Conservation (phyloP, 2,113 vertebrate genomes). For the Cryptomyrus ogoouensis region DNA sequence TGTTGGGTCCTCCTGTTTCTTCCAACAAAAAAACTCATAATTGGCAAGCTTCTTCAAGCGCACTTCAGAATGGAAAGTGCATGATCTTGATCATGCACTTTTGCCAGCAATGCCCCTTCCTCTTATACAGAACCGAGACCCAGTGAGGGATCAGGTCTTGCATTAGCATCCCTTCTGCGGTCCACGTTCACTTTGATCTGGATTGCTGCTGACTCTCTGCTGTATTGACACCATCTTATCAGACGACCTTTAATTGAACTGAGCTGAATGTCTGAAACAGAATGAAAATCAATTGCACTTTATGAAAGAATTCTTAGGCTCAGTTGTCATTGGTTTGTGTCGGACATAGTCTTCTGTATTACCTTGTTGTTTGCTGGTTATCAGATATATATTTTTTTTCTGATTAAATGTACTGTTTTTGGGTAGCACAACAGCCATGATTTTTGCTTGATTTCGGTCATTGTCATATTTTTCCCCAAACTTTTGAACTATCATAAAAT, state of each 20-base stretch:
- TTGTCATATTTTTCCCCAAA: neutral
- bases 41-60: conserved; percentile 13
- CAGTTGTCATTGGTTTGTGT: neutral
- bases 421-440: neutral
- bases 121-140: neutral
- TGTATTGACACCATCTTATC: neutral
- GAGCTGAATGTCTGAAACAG: neutral
- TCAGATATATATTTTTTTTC: neutral
- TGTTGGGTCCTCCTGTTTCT: neutral
- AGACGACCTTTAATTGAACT: neutral
- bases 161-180: neutral
- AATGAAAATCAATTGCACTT: neutral
- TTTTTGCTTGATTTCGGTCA: neutral
- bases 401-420: neutral
- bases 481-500: neutral
- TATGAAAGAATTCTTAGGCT: neutral
- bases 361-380: neutral
- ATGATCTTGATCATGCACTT: conserved; percentile 8
- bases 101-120: neutral
- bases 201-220: neutral
- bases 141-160: neutral
- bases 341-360: neutral
- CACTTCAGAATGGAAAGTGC: conserved; percentile 19
- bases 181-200: conserved; percentile 15
- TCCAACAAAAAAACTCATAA: neutral